These are phyloP conservation scores for Mus pahari DNA, from an alignment of 2,113 vertebrate species.

Conservation along the genomic window DNA sequence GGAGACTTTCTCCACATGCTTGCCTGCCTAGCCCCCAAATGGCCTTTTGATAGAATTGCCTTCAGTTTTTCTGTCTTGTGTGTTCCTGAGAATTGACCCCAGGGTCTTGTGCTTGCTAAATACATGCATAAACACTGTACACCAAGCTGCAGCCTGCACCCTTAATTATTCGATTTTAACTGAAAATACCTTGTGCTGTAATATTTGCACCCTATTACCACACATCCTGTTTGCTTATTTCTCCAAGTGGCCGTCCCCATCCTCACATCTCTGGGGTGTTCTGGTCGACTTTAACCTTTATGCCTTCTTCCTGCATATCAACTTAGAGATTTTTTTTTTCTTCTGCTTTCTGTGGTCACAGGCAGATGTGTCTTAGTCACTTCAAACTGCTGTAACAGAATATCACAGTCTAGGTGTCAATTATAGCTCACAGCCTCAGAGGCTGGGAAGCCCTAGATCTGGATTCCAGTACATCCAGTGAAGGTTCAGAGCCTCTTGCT, in stretches of 20 bases:
- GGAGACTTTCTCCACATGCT: neutral
- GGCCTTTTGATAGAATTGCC: conserved; percentile 14
- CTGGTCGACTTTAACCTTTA: neutral
- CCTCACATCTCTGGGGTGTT: neutral
- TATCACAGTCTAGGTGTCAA: too few relatives aligned
- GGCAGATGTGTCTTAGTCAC: neutral
- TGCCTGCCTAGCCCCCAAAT: neutral
- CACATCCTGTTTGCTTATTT: neutral
- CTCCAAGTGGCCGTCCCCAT: neutral
- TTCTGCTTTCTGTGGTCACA: neutral
- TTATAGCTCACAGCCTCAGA: neutral
- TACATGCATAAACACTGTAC: rapidly evolving
- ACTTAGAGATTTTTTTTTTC: neutral
- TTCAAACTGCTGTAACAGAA: neutral
- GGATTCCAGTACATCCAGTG: neutral
- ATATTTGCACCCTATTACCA: neutral
- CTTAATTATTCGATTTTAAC: neutral
- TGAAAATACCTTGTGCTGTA: neutral
- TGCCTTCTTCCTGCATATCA: neutral
- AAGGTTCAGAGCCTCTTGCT: neutral
- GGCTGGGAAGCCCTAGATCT: neutral
- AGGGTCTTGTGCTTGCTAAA: neutral
- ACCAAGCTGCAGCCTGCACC: neutral
- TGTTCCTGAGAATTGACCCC: neutral
- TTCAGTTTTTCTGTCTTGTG: neutral